Conservation (phyloP, 2,888 invertebrate genomes). For the Leptinotarsa peninsularis region DNA sequence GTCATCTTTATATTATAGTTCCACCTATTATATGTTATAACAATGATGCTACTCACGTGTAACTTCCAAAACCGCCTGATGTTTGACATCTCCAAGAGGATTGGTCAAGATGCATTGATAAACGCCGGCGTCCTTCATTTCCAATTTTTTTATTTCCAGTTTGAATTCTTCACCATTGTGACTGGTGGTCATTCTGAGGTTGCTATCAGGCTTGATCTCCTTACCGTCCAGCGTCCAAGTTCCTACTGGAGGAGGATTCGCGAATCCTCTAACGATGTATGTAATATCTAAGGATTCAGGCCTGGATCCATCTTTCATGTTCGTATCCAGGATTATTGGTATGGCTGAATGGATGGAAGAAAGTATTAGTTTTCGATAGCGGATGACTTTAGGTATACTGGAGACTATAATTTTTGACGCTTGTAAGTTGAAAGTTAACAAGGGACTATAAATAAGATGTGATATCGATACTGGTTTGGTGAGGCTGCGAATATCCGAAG, state of each 20-base stretch:
- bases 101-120: slow-evolving; percentile 88
- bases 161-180: slow-evolving; percentile 79
- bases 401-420: too few relatives aligned
- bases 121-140: slow-evolving; percentile 80
- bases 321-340: slow-evolving; percentile 79
- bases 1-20: background rate
- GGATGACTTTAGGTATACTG: background rate
- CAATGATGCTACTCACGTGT: slow-evolving; percentile 70
- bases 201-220: slow-evolving; percentile 74
- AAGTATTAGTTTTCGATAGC: background rate
- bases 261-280: slow-evolving; percentile 83
- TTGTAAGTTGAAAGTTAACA: too few relatives aligned
- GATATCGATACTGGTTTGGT: too few relatives aligned
- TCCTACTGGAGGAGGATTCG: slow-evolving; percentile 81
- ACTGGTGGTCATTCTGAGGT: slow-evolving; percentile 71
- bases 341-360: slow-evolving; percentile 67
- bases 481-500: too few relatives aligned
- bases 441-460: too few relatives aligned
- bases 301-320: slow-evolving; percentile 79
- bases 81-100: slow-evolving; percentile 82
- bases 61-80: slow-evolving; percentile 80
- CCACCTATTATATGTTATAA: background rate
- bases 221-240: slow-evolving; percentile 85
- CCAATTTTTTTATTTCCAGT: slow-evolving; percentile 78
- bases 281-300: slow-evolving; percentile 85